Base-by-base conservation (phyloP, 2,113 vertebrate species). In the Grallaria varia region DNA sequence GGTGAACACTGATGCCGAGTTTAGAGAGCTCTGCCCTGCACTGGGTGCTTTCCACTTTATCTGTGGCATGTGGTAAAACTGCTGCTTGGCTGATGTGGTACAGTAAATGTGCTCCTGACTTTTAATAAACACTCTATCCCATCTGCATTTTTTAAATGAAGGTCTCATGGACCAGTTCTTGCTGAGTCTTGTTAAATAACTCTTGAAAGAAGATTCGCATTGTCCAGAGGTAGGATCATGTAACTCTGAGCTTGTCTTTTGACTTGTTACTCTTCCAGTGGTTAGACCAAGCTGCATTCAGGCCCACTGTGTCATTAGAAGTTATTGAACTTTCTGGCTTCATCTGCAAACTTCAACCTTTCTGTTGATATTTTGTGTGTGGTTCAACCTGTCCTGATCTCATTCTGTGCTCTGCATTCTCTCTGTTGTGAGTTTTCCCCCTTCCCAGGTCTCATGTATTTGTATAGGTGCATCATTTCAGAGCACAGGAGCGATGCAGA, bases 391-490 rank as follows among this genome's bases (percentile, higher is more conserved):
- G 47, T 39, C 18, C 55, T 80, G 44, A 19, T 90, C 35, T 63
- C 47, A 13, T 90, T 53, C 71, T 93, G 49, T 79, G 23, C 40
- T 80, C n/a, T 83, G 40, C 7, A 1, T 92, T 90, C 62, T 82
- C n/a, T 87, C 45, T 56, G 9, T 63, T 81, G 31, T 0, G 0
- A 37, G 2, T 13, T 55, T 30, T 42, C 16, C 8, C 4, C 18
- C 23, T 19, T 19, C 16, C 27, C 47, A 56, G 5, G n/a, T 62
- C 31, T 67, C 2, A 2, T 40, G 14, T 94, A 27, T 91, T 93
- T 90, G 37, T 35, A 62, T 89, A 95, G 77, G 53, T 89, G n/a
- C 68, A 85, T 94, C 35, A 14, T 87, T 95, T 90, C 84, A 78
- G 64, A 89, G n/a, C 47, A 45, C 60, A 84, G 64, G 39, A 76